A percentile compares a stretch with the other conserved stretches of the same genome.
phyloP scores from a whole-genome alignment of 2,113 vertebrate genomes.

The Trematomus loennbergii region DNA sequence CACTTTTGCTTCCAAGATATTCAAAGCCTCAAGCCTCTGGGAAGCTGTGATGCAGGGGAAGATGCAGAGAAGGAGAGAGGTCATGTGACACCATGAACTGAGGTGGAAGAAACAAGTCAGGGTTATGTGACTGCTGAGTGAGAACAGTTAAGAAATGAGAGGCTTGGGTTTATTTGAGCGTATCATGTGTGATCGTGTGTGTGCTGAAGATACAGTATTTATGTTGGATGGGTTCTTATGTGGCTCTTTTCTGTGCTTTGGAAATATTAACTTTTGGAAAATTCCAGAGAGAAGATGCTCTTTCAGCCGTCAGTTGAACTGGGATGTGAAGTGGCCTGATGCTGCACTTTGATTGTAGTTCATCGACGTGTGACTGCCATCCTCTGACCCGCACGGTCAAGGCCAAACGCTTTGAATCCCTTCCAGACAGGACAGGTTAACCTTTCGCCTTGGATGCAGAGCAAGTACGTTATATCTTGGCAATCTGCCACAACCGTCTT shows the following conservation, averaged over 20 bases:
- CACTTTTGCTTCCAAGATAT: conserved; percentile 52
- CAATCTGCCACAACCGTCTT: conserved; percentile 48
- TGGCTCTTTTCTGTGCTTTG: conserved; percentile 2
- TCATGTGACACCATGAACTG: conserved; percentile 51
- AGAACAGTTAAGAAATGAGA: conserved; percentile 43
- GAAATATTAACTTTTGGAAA: conserved; percentile 27
- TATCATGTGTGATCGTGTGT: conserved; percentile 6
- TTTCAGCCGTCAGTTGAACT: conserved; percentile 54
- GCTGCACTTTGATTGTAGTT: conserved; percentile 54
- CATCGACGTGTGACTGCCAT: conserved; percentile 53
- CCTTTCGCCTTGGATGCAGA: conserved; percentile 55
- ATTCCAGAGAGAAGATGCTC: conserved; percentile 25
- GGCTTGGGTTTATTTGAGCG: conserved; percentile 24
- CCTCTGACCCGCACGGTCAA: conserved; percentile 63
- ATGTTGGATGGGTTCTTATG: not conserved
- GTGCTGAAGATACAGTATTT: not conserved
- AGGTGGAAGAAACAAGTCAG: conserved; percentile 69
- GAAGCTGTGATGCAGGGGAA: conserved; percentile 34
- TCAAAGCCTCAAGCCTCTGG: conserved; percentile 46
- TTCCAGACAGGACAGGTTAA: conserved; percentile 63
- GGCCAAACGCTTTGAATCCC: conserved; percentile 62
- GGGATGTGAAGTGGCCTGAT: conserved; percentile 38
- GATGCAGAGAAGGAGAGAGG: conserved; percentile 23
- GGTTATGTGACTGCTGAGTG: conserved; percentile 54
- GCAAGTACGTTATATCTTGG: conserved; percentile 47